Base-by-base conservation (phyloP, 2,888 invertebrate species). In the Ephialtes manifestator region DNA sequence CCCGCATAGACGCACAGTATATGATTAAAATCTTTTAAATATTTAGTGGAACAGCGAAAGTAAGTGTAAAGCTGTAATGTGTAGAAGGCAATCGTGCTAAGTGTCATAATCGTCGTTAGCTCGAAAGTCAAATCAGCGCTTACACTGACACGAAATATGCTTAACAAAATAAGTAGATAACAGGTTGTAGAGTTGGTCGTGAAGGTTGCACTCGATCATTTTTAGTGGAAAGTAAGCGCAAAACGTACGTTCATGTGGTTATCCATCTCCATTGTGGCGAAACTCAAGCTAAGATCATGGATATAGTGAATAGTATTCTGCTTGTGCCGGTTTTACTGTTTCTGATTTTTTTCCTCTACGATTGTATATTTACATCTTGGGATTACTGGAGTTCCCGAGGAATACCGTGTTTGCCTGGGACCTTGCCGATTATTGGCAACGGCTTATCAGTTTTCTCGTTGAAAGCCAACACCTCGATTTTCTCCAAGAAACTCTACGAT, bases 371-470 rank as follows among this genome's bases (percentile, higher is more conserved):
- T 35, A 11, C n/a, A 7, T n/a, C 55, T 4, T 65, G 43, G 53
- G 65, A 84, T 72, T 74, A 84, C 53, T 86, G 86, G 86, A 63
- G 35, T 15, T 67, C 31, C 0, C 60, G 76, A 10, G 81, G 85
- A 58, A 77, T 87, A 1, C 83, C 81, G 20, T 72, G 48, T 1
- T 60, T 65, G 2, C n/a, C 75, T 0, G 79, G 83, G 24, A 18
- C 70, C 8, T 0, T 85, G 3, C 87, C 87, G 1, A 55, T 83
- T n/a, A 24, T 83, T 13, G 85, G 85, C 15, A 77, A 87, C 58
- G 68, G 76, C 11, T 31, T 76, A 1, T 10, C 74, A 10, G 53
- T 83, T 4, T 80, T 83, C 8, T n/a, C 24, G 18, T 43, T 68
- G 15, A 55, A 53, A 15, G 76, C 83, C n/a, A 75, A 71, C 28